These are phyloP conservation scores for Drosophila ficusphila DNA, from an alignment of 1,140 invertebrate genomes.

Conservation along the genomic window DNA sequence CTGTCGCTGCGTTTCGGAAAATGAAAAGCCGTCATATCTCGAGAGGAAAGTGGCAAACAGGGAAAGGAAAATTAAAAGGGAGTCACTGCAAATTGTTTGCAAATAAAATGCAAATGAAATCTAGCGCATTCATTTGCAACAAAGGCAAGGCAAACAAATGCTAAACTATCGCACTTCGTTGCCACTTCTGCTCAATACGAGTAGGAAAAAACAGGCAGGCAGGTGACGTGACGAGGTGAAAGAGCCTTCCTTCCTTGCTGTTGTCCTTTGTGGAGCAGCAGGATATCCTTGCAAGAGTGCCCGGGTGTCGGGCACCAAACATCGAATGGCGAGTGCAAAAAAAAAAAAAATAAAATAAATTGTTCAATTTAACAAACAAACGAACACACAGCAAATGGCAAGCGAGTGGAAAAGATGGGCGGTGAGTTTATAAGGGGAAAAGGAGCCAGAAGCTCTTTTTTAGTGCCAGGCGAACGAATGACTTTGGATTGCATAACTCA, in stretches of 20 bases:
- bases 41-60: background rate
- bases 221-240: background rate
- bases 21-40: constrained; percentile 22
- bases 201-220: background rate
- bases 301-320: constrained; percentile 13
- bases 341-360: constrained; percentile 53
- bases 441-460: constrained; percentile 1
- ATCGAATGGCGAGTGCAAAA: constrained; percentile 32
- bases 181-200: constrained; percentile 19
- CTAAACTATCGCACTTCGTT: constrained; percentile 70
- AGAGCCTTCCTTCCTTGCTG: constrained; percentile 21
- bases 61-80: constrained; percentile 7
- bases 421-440: constrained; percentile 1
- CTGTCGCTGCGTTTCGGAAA: constrained; percentile 5
- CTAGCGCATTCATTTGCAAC: constrained; percentile 73
- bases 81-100: constrained; percentile 61
- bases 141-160: constrained; percentile 73
- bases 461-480: constrained; percentile 18
- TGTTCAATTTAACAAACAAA: constrained; percentile 61
- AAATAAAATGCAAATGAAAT: constrained; percentile 78
- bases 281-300: constrained; percentile 39
- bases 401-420: constrained; percentile 10
- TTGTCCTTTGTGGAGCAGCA: constrained; percentile 53
- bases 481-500: constrained; percentile 37
- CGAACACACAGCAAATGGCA: constrained; percentile 21